Evolutionary conservation across 2,113 vertebrate species (phyloP).

Genomic region (Cynopterus brachyotis): DNA sequence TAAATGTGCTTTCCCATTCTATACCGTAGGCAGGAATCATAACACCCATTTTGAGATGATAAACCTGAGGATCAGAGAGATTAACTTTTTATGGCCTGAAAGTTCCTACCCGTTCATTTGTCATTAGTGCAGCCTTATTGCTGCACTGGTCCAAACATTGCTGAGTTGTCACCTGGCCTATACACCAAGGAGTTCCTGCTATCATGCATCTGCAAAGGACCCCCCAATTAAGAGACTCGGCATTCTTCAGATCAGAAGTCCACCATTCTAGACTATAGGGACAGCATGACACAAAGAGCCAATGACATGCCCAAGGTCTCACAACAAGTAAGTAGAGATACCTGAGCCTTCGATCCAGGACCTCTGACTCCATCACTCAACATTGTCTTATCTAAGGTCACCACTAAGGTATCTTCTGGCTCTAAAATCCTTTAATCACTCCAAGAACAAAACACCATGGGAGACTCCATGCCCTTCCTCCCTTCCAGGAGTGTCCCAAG

Average conservation of each 20-base stretch:
- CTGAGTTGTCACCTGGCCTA: background rate
- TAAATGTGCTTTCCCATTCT: background rate
- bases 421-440: background rate
- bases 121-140: background rate
- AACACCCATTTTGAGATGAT: background rate
- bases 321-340: background rate
- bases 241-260: background rate
- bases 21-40: background rate
- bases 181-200: background rate
- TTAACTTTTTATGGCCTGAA: background rate
- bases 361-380: background rate
- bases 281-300: background rate
- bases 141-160: too few relatives aligned
- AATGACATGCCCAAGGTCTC: background rate
- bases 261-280: background rate
- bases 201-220: background rate
- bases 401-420: background rate
- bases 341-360: background rate
- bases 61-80: background rate
- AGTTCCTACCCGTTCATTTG: background rate
- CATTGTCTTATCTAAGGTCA: background rate
- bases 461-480: background rate
- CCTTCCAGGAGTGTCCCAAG: background rate
- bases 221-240: background rate
- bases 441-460: background rate